phyloP scores from a whole-genome alignment of 2,113 vertebrate species.

The Aegotheles bennettii region DNA sequence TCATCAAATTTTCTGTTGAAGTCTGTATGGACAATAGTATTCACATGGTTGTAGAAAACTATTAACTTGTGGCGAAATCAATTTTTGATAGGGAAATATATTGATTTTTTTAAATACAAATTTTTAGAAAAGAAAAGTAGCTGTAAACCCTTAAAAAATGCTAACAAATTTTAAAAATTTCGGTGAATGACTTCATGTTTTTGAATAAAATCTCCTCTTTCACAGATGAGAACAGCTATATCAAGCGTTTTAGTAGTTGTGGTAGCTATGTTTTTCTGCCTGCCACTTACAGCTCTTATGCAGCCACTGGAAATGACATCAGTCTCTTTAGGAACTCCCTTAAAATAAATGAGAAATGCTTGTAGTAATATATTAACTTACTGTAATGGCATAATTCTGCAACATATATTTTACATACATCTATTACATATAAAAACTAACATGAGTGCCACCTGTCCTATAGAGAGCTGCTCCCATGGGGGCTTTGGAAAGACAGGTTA shows the following conservation, averaged over 20 bases:
- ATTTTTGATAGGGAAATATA: not conserved
- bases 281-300: not conserved
- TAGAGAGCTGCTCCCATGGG: not conserved
- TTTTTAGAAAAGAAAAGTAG: not conserved
- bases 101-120: not conserved
- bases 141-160: not conserved
- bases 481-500: not conserved
- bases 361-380: not conserved
- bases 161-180: not conserved
- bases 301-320: not conserved
- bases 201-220: not conserved
- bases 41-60: not conserved
- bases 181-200: not conserved
- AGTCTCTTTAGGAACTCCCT: not conserved
- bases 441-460: not conserved
- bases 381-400: not conserved
- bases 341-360: not conserved
- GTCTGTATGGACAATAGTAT: not conserved
- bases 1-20: not conserved
- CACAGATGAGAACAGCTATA: not conserved
- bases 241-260: not conserved
- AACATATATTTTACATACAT: not conserved
- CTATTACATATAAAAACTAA: not conserved
- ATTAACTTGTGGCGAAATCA: not conserved
- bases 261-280: not conserved